Conservation (phyloP, 2,113 vertebrate genomes). For the Mormyrus lacerda region DNA sequence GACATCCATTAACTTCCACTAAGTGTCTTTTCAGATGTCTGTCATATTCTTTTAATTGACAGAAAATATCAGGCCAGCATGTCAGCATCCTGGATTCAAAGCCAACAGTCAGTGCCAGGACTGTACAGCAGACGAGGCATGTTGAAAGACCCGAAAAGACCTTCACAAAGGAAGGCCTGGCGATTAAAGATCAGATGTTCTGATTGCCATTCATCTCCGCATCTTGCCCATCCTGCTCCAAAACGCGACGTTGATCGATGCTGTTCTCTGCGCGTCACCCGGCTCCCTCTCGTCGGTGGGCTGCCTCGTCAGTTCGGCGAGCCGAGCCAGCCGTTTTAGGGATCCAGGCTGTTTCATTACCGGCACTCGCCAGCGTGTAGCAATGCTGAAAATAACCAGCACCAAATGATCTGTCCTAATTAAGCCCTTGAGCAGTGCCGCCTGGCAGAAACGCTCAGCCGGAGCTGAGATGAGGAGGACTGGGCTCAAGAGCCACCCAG, state of each 20-base stretch:
- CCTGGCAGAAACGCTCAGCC: slow-evolving; percentile 47
- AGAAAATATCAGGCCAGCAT: not conserved
- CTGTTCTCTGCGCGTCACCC: slow-evolving; percentile 36
- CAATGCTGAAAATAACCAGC: slow-evolving; percentile 57
- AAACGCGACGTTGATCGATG: not conserved
- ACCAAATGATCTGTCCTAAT: slow-evolving; percentile 55
- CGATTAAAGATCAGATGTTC: not conserved
- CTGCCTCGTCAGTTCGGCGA: slow-evolving; percentile 28
- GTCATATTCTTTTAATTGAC: not conserved
- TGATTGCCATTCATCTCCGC: not conserved
- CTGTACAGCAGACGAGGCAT: not conserved
- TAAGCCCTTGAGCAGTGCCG: slow-evolving; percentile 55
- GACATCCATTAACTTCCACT: not conserved
- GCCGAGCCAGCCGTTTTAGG: slow-evolving; percentile 51
- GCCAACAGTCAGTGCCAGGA: not conserved
- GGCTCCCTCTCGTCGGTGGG: slow-evolving; percentile 45
- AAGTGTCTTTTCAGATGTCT: not conserved
- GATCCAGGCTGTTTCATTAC: slow-evolving; percentile 59
- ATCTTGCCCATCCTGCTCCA: not conserved
- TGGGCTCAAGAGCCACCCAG: not conserved
- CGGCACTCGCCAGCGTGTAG: slow-evolving; percentile 52
- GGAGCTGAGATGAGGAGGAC: not conserved
- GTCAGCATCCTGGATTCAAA: not conserved
- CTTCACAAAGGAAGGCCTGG: not conserved
- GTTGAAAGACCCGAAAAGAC: not conserved